Evolutionary conservation across 2,113 vertebrate species (phyloP), one percentile per base, ranked within the genome.

Genomic region (Chloropsis cyanopogon): DNA sequence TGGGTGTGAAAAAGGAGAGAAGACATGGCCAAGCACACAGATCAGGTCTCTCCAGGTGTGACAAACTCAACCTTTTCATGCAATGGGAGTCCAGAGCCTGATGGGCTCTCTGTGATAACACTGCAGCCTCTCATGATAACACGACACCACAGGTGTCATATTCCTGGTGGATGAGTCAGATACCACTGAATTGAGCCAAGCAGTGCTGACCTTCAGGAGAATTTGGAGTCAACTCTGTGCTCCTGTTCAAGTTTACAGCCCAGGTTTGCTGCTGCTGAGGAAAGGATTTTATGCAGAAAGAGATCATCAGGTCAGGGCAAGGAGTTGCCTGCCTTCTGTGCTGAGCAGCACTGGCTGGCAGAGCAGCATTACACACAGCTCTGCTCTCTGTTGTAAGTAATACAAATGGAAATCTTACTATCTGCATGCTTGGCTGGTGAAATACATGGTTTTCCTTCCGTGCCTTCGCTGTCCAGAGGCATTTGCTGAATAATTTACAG

Each of bases 401-500:
- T 37, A 21, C 47, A 44, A 16, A 73, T 73, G 42, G 72, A 78
- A 94, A 75, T 65, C 35, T 50, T 46, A 19, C 22, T 60, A 13
- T 10, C 49, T 59, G 18, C 42, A 42, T 31, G 25, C 33, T 39
- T 63, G 76, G 47, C 42, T 86, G 47, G 29, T 65, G 69, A 89
- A 91, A 79, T 10, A 54, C 66, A 39, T 1, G 6, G 18, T 57
- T 86, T 41, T 69, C 42, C 46, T 87, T 16, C 75, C 9, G 8
- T 78, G 49, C 44, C 15, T 92, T 86, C 0, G 0, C 47, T 73
- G 24, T 88, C 59, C 46, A 70, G 78, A 85, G 50, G 75, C 73
- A 82, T 76, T 72, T 95, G 33, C 59, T 82, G 91, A 89, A 86
- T 85, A 61, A 86, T 80, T 90, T 82, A 61, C 31, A 84, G 83